These are phyloP conservation scores for Periophthalmodon schlosseri DNA, from an alignment of 2,113 vertebrate species.

Conservation along the genomic window DNA sequence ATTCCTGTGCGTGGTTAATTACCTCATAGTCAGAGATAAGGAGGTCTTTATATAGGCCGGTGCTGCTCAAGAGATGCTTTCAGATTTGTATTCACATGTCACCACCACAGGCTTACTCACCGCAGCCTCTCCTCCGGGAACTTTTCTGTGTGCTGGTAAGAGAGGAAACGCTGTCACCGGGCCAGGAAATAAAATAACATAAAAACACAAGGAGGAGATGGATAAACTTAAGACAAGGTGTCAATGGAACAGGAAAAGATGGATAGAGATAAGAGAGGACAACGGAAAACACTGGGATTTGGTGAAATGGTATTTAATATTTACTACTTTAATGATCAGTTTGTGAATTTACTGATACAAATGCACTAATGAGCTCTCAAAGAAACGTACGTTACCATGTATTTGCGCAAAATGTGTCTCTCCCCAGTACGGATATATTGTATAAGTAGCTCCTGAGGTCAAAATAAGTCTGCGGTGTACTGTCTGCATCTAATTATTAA, in stretches of 20 bases:
- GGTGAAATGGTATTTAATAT: background rate
- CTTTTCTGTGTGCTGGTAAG: slow-evolving; percentile 41
- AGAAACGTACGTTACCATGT: no score
- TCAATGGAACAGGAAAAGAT: background rate
- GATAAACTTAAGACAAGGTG: slow-evolving; percentile 2
- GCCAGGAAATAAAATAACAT: slow-evolving; percentile 16
- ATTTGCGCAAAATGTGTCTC: no score
- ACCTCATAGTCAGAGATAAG: background rate
- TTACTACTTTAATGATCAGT: no score
- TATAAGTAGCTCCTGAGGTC: no score
- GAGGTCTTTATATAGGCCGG: slow-evolving; percentile 1
- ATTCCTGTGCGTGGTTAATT: background rate
- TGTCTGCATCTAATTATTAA: no score
- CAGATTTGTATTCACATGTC: slow-evolving; percentile 56
- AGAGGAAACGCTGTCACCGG: slow-evolving; percentile 60
- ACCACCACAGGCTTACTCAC: slow-evolving; percentile 53
- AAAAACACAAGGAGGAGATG: background rate
- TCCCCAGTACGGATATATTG: no score
- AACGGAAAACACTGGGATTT: background rate
- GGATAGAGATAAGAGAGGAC: background rate
- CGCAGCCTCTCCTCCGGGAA: slow-evolving; percentile 47
- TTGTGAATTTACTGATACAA: no score
- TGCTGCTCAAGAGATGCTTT: slow-evolving; percentile 15
- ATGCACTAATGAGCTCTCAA: no score
- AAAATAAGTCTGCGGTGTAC: no score